These are phyloP conservation scores for Chlorops oryzae DNA, from an alignment of 1,140 invertebrate species.

Conservation along the genomic window DNA sequence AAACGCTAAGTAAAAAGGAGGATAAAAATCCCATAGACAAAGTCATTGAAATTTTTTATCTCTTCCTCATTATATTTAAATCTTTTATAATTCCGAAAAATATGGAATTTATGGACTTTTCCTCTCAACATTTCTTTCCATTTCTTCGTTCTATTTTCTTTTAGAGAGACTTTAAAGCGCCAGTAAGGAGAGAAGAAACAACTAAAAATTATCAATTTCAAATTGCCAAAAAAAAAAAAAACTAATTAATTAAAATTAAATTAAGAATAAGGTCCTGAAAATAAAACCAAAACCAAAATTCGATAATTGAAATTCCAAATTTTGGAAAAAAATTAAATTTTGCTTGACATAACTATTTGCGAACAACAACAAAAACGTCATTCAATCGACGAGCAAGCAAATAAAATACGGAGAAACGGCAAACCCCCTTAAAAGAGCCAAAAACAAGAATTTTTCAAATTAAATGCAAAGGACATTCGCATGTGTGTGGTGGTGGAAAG, in stretches of 20 bases:
- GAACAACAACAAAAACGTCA: slow-evolving; percentile 8
- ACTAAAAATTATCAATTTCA: slow-evolving; percentile 19
- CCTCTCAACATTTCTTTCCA: slow-evolving; percentile 15
- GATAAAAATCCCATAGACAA: too few species aligned
- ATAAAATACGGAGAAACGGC: slow-evolving; percentile 5
- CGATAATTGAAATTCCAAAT: slow-evolving; percentile 8
- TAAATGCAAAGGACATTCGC: slow-evolving; percentile 48
- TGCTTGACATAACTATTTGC: too few species aligned
- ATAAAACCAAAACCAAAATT: slow-evolving; percentile 16
- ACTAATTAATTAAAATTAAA: slow-evolving; percentile 8
- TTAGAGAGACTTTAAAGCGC: slow-evolving; percentile 46
- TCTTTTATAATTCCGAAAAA: too few species aligned
- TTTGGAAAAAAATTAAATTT: slow-evolving; percentile 11
- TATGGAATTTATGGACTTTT: too few species aligned
- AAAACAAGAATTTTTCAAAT: slow-evolving; percentile 33
- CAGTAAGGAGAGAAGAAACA: slow-evolving; percentile 35
- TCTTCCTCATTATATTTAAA: too few species aligned
- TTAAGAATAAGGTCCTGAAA: slow-evolving; percentile 18
- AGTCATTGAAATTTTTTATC: too few species aligned
- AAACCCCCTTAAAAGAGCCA: slow-evolving; percentile 13
- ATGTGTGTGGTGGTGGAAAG: slow-evolving; percentile 48
- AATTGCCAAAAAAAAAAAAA: slow-evolving; percentile 16
- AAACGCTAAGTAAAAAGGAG: too few species aligned
- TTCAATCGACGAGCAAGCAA: background rate
- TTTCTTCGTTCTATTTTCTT: slow-evolving; percentile 16